Conservation (phyloP, 2,888 invertebrate species). For the Coelopa pilipes region DNA sequence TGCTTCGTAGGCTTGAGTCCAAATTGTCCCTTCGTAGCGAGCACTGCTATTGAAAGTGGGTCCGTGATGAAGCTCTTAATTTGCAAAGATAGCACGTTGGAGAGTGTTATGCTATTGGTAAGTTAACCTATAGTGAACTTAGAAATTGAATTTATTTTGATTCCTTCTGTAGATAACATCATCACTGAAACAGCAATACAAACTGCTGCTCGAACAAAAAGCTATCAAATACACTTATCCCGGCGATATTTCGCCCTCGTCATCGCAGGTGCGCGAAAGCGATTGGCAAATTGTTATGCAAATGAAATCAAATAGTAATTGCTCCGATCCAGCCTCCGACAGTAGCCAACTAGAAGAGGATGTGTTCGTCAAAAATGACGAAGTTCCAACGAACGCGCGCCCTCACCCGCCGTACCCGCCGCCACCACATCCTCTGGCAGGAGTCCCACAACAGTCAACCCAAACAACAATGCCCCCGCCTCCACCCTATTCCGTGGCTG, state of each 20-base stretch:
- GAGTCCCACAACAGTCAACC: conserved; percentile 15
- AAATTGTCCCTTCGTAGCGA: conserved; percentile 67
- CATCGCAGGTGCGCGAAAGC: conserved; percentile 52
- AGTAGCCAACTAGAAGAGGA: conserved; percentile 61
- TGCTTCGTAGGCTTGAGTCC: conserved; percentile 67
- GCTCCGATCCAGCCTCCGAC: conserved; percentile 62
- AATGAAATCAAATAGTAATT: conserved; percentile 58
- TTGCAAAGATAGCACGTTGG: conserved; percentile 74
- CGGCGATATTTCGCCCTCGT: conserved; percentile 62
- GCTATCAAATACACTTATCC: conserved; percentile 80
- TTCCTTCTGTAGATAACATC: conserved; percentile 74
- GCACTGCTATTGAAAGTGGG: conserved; percentile 63
- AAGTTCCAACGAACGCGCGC: conserved; percentile 43
- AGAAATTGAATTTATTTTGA: not conserved
- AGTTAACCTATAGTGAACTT: conserved; percentile 46
- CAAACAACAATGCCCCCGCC: conserved; percentile 44
- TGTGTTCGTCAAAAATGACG: conserved; percentile 56
- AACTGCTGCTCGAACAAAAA: conserved; percentile 82
- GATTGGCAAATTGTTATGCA: conserved; percentile 67
- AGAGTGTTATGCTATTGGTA: conserved; percentile 70
- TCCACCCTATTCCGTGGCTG: conserved; percentile 54
- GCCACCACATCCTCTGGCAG: conserved; percentile 5
- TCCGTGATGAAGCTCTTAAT: conserved; percentile 68
- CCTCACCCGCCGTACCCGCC: conserved; percentile 36
- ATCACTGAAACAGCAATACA: conserved; percentile 81